Evolutionary conservation across 2,797 vertebrate species (phyloP).

Genomic region (Trachurus trachurus): DNA sequence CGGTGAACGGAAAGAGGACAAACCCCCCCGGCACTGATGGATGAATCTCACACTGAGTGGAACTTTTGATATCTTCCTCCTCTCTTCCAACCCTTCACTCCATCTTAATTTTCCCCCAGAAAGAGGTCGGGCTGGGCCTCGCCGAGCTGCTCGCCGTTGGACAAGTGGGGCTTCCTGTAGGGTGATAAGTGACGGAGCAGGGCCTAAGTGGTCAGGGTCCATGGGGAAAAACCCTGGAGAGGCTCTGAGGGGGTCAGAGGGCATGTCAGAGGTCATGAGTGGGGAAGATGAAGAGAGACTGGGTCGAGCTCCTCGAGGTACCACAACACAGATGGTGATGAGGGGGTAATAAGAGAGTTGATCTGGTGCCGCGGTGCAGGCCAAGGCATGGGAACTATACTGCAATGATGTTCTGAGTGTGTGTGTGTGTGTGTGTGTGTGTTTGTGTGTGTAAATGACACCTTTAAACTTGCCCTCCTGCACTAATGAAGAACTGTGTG

Average conservation of each 20-base stretch:
- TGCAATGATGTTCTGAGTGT: conserved; percentile 9
- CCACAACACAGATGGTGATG: conserved; percentile 72
- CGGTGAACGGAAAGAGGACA: conserved; percentile 33
- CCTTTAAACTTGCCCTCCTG: conserved; percentile 35
- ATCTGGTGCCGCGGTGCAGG: conserved; percentile 16
- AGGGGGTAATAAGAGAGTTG: conserved; percentile 59
- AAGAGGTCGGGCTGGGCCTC: conserved; percentile 22
- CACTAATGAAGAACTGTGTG: conserved; percentile 51
- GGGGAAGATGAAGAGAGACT: conserved; percentile 76
- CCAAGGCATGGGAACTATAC: conserved; percentile 56
- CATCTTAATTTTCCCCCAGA: conserved; percentile 51
- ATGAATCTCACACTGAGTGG: conserved; percentile 60
- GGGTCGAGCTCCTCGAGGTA: conserved; percentile 62
- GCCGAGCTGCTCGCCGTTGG: conserved; percentile 53
- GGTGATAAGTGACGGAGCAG: conserved; percentile 81
- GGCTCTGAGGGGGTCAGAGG: conserved; percentile 64
- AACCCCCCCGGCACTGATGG: conserved; percentile 42
- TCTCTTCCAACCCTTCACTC: conserved; percentile 56
- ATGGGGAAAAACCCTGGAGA: conserved; percentile 57
- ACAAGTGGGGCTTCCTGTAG: conserved; percentile 72
- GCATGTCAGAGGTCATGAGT: conserved; percentile 72
- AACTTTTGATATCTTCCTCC: conserved; percentile 67
- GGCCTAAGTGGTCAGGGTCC: conserved; percentile 63
- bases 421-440: conserved; percentile 18
- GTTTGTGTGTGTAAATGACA: conserved; percentile 48